Evolutionary conservation across 2,113 vertebrate genomes (phyloP).

Genomic region (Litocranius walleri): DNA sequence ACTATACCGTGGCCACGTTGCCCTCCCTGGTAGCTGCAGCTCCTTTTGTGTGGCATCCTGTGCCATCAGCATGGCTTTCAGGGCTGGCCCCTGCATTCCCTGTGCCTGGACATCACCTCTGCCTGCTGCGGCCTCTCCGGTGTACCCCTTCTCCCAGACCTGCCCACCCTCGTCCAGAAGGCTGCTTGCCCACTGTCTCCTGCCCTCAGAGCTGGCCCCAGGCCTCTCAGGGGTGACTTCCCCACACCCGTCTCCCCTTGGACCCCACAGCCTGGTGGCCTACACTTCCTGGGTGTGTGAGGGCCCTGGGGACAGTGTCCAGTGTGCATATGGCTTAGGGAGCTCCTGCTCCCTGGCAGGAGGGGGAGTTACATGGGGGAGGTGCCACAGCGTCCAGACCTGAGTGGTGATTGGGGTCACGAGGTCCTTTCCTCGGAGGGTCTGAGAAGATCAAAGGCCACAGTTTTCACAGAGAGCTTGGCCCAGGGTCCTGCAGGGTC

Average conservation of each 20-base stretch:
- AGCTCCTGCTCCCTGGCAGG: not conserved
- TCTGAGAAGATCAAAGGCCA: no score
- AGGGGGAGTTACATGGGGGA: not conserved
- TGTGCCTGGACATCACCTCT: not conserved
- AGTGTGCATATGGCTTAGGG: rapidly evolving
- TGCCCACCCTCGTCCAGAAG: no score
- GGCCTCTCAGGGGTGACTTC: not conserved
- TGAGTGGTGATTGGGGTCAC: not conserved
- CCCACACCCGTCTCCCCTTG: rapidly evolving
- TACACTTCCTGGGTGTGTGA: not conserved
- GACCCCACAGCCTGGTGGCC: no score
- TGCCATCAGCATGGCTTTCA: not conserved
- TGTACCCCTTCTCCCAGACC: not conserved
- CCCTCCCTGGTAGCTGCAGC: not conserved
- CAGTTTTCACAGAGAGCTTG: not conserved
- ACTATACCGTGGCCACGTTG: rapidly evolving
- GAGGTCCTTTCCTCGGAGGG: not conserved
- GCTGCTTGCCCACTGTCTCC: no score
- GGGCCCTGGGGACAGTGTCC: not conserved
- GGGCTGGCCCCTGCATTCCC: not conserved
- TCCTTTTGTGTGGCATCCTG: not conserved
- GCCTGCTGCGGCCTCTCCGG: not conserved
- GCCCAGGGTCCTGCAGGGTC: not conserved
- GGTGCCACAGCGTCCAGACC: not conserved
- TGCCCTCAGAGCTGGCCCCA: not conserved